These are phyloP conservation scores for Xenentodon cancila DNA, from an alignment of 2,797 vertebrate genomes.

Conservation along the genomic window DNA sequence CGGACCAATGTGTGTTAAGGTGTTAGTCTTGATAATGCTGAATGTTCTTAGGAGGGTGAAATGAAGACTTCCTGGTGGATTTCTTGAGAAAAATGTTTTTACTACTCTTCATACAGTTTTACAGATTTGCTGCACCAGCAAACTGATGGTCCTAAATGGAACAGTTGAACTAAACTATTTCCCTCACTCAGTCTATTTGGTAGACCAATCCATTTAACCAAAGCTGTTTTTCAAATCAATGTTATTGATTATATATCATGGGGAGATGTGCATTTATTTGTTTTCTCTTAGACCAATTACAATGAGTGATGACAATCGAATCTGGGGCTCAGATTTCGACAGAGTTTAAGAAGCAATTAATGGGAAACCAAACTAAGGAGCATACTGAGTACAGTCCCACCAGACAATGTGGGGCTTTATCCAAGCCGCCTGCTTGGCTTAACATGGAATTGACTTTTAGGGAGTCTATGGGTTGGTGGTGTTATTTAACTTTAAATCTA, in stretches of 20 bases:
- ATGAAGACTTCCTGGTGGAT: background rate
- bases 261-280: constrained; percentile 53
- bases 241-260: constrained; percentile 30
- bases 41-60: constrained; percentile 1
- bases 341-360: constrained; percentile 66
- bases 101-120: too few relatives aligned
- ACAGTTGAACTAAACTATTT: constrained; percentile 25
- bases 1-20: background rate
- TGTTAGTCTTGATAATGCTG: background rate
- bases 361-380: constrained; percentile 15
- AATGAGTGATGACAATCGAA: constrained; percentile 56
- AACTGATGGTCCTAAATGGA: constrained; percentile 11
- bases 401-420: constrained; percentile 26
- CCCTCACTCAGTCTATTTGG: constrained; percentile 19
- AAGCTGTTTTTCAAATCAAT: constrained; percentile 40
- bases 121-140: too few relatives aligned
- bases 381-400: constrained; percentile 17
- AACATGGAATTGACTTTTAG: constrained; percentile 45
- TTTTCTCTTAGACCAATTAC: constrained; percentile 64
- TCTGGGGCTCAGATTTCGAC: constrained; percentile 35
- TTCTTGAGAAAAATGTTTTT: background rate
- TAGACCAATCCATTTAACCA: constrained; percentile 18
- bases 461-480: constrained; percentile 21
- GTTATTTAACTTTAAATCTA: constrained; percentile 45
- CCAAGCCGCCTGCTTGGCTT: constrained; percentile 26